Evolutionary conservation across 2,797 vertebrate species (phyloP).

Genomic region (Pseudopleuronectes americanus): DNA sequence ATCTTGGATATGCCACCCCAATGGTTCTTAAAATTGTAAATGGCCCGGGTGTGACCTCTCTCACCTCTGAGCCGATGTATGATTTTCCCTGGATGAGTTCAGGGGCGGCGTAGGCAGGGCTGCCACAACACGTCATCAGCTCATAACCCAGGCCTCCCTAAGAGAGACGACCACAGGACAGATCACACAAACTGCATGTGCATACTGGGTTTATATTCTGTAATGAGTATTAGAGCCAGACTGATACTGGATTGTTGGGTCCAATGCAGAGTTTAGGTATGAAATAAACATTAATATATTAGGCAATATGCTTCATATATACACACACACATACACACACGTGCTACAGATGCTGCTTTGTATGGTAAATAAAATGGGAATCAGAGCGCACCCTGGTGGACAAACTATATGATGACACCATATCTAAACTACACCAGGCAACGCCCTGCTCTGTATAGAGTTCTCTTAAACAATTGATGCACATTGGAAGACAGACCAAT

Average conservation of each 20-base stretch:
- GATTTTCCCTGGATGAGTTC: constrained; percentile 96
- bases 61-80: constrained; percentile 96
- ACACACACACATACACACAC: neutral
- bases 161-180: constrained; percentile 8
- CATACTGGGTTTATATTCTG: neutral
- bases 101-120: constrained; percentile 95
- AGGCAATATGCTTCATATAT: neutral
- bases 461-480: too few relatives aligned
- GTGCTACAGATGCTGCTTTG: neutral
- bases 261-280: neutral
- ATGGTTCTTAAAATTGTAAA: constrained; percentile 13
- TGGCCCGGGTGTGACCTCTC: neutral
- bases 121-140: constrained; percentile 94
- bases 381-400: constrained; percentile 4
- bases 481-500: too few relatives aligned
- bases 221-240: neutral
- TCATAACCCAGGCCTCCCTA: constrained; percentile 92
- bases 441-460: too few relatives aligned
- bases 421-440: neutral
- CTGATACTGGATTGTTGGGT: neutral
- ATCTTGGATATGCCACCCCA: constrained; percentile 2
- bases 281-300: neutral
- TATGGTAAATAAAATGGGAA: neutral
- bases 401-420: neutral
- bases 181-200: neutral